These are phyloP conservation scores for Sympetrum striolatum DNA, from an alignment of 2,888 invertebrate genomes.

Conservation along the genomic window DNA sequence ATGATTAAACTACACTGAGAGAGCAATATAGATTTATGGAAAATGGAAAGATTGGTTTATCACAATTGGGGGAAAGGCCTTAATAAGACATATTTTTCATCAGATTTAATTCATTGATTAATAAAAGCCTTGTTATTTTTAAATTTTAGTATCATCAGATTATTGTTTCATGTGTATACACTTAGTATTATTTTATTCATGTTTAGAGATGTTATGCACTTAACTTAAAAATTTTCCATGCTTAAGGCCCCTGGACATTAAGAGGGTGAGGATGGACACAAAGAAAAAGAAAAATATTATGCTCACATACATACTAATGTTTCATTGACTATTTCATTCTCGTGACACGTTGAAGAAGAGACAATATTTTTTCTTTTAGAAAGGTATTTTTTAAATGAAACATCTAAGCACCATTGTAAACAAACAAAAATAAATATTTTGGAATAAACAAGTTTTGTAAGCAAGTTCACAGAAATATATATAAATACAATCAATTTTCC, in stretches of 20 bases:
- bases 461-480: slow-evolving; percentile 39
- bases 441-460: slow-evolving; percentile 21
- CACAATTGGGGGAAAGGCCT: slow-evolving; percentile 9
- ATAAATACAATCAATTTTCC: slow-evolving; percentile 32
- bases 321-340: slow-evolving; percentile 10
- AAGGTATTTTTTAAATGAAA: slow-evolving; percentile 3
- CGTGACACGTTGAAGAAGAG: neutral
- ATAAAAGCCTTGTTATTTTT: slow-evolving; percentile 1
- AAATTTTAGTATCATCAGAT: neutral
- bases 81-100: slow-evolving; percentile 2
- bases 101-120: neutral
- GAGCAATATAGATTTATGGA: slow-evolving; percentile 35
- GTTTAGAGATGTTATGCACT: slow-evolving; percentile 7
- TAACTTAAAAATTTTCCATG: slow-evolving; percentile 8
- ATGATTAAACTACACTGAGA: slow-evolving; percentile 23
- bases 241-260: slow-evolving; percentile 21
- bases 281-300: slow-evolving; percentile 1
- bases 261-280: neutral
- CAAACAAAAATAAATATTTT: slow-evolving; percentile 39
- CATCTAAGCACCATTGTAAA: slow-evolving; percentile 39
- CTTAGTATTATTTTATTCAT: slow-evolving; percentile 6
- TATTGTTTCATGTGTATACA: neutral
- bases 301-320: slow-evolving; percentile 1
- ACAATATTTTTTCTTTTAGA: neutral
- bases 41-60: slow-evolving; percentile 27